Conservation (phyloP, 2,888 invertebrate genomes). For the Trichogramma dendrolimi region DNA sequence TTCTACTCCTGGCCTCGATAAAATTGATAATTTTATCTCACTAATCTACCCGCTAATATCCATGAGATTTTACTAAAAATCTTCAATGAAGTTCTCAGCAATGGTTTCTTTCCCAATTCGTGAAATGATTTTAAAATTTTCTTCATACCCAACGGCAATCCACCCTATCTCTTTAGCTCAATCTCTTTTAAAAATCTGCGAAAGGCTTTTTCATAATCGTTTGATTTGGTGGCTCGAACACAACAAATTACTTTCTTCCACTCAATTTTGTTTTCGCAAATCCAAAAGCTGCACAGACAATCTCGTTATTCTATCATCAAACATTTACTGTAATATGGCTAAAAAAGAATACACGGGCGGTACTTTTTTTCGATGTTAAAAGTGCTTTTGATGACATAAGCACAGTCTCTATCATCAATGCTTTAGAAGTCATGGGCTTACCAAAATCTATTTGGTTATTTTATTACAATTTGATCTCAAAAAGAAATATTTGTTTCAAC, state of each 20-base stretch:
- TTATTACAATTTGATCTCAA: too few species aligned
- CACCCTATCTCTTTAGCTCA: conserved; percentile 1
- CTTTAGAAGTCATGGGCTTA: too few species aligned
- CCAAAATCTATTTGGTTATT: too few species aligned
- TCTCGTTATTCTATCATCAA: conserved; percentile 8
- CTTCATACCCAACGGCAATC: background rate
- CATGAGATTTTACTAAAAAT: background rate
- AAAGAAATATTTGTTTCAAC: background rate
- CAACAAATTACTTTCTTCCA: background rate
- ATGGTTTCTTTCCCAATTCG: background rate
- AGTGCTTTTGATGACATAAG: too few species aligned
- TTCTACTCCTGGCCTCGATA: background rate
- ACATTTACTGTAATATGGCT: background rate
- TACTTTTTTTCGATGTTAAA: too few species aligned
- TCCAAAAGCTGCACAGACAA: too few species aligned
- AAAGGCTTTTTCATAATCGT: background rate
- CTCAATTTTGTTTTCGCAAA: too few species aligned
- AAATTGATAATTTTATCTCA: background rate
- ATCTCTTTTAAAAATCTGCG: background rate
- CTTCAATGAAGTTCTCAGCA: background rate
- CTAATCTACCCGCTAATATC: background rate
- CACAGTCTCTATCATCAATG: too few species aligned
- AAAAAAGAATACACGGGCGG: too few species aligned
- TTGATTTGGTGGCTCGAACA: background rate
- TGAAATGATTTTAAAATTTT: background rate